These are phyloP conservation scores for Luperina nickerlii DNA, from an alignment of 2,888 invertebrate genomes.

Conservation along the genomic window DNA sequence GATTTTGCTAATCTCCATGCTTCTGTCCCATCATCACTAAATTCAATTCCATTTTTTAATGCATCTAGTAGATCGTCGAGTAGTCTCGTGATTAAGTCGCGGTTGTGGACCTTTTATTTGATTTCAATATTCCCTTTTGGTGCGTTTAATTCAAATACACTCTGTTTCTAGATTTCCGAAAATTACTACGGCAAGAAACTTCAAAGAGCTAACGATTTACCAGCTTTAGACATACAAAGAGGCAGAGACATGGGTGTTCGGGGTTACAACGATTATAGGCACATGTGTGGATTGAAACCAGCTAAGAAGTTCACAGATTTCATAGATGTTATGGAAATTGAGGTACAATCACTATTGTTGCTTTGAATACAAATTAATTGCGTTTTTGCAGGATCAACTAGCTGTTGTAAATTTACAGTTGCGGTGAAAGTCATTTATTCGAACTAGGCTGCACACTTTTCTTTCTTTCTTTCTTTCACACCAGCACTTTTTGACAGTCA, in stretches of 20 bases:
- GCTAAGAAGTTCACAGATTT: slow-evolving; percentile 80
- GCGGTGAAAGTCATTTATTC: not conserved
- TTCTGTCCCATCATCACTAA: not conserved
- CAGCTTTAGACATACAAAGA: slow-evolving; percentile 80
- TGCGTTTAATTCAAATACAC: not conserved
- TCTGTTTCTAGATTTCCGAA: slow-evolving; percentile 75
- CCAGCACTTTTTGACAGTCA: not conserved
- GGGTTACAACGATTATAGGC: slow-evolving; percentile 82
- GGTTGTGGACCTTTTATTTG: not conserved
- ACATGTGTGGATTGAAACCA: slow-evolving; percentile 76
- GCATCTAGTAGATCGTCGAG: not conserved
- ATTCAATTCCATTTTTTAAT: not conserved
- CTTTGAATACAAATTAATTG: not conserved
- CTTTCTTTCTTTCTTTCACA: too few relatives aligned
- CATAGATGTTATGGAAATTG: slow-evolving; percentile 78
- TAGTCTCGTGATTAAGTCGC: not conserved
- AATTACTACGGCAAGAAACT: slow-evolving; percentile 75
- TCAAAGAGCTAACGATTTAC: slow-evolving; percentile 77
- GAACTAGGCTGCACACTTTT: not conserved
- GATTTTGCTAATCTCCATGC: not conserved
- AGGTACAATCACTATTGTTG: slow-evolving; percentile 68
- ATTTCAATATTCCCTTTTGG: too few relatives aligned
- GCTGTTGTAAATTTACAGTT: not conserved
- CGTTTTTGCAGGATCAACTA: not conserved
- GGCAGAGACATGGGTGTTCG: slow-evolving; percentile 81